phyloP scores from a whole-genome alignment of 2,113 vertebrate species.

The Neofelis nebulosa region DNA sequence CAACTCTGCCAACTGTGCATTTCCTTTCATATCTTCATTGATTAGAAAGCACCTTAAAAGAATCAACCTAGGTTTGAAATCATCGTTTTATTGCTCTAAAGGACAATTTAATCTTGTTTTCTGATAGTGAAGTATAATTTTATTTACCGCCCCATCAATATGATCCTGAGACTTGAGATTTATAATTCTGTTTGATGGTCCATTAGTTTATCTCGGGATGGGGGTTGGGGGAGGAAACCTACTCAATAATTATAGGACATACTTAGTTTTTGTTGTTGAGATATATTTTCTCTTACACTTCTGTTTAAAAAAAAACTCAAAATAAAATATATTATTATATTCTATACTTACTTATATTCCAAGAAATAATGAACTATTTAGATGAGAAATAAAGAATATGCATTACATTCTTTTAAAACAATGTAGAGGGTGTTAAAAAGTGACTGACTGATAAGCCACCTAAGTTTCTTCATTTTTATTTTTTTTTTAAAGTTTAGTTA shows the following conservation, averaged over 20 bases:
- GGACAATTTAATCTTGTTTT: slow-evolving; percentile 65
- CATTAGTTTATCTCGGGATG: neutral
- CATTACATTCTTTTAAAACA: neutral
- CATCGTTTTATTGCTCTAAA: slow-evolving; percentile 34
- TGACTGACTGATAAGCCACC: neutral
- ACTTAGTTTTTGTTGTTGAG: slow-evolving; percentile 17
- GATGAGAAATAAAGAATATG: neutral
- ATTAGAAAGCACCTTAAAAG: slow-evolving; percentile 67
- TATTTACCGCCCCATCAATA: slow-evolving; percentile 52
- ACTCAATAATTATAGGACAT: slow-evolving; percentile 18
- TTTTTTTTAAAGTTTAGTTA: no score
- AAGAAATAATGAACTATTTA: neutral
- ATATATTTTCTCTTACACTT: neutral
- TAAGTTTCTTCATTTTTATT: neutral
- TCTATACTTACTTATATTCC: neutral
- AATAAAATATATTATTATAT: neutral
- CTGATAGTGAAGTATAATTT: slow-evolving; percentile 44
- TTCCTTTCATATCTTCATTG: slow-evolving; percentile 60
- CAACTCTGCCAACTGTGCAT: slow-evolving; percentile 55
- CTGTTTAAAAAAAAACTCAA: neutral
- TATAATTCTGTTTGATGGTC: neutral
- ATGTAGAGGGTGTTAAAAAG: neutral
- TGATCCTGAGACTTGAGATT: neutral
- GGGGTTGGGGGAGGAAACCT: neutral
- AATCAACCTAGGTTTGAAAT: slow-evolving; percentile 57